Percentiles rank a stretch among this genome's conserved stretches.
Evolutionary conservation across 2,113 vertebrate species (phyloP).

Genomic region (Eulemur rufifrons): DNA sequence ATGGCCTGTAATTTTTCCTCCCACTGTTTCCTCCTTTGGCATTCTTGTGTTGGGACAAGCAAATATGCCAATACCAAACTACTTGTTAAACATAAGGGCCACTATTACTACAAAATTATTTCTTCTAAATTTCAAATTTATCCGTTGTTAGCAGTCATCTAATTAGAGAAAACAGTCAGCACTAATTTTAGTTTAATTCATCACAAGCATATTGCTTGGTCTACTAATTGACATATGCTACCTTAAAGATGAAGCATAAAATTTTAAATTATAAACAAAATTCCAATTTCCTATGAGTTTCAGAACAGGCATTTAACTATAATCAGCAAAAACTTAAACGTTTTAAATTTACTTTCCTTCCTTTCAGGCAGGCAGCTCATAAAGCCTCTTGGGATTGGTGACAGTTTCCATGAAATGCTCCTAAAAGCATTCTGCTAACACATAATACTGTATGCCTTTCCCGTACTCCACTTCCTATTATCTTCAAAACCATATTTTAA

Average conservation of each 20-base stretch:
- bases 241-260: slow-evolving; percentile 52
- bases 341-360: slow-evolving; percentile 27
- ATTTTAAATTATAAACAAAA: slow-evolving; percentile 69
- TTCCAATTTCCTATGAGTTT: slow-evolving; percentile 71
- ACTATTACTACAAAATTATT: slow-evolving; percentile 65
- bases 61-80: slow-evolving; percentile 47
- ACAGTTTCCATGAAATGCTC: not conserved
- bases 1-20: slow-evolving; percentile 20
- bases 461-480: not conserved
- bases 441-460: not conserved
- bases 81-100: slow-evolving; percentile 33
- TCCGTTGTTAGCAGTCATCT: slow-evolving; percentile 51
- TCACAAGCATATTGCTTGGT: slow-evolving; percentile 56
- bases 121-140: slow-evolving; percentile 55
- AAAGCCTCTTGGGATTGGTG: not conserved
- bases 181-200: slow-evolving; percentile 73
- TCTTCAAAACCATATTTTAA: slow-evolving; percentile 48
- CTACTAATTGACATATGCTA: slow-evolving; percentile 53
- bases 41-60: slow-evolving; percentile 62
- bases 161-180: slow-evolving; percentile 60
- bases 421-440: not conserved
- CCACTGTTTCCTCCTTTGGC: slow-evolving; percentile 61
- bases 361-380: not conserved
- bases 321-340: slow-evolving; percentile 54
- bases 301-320: slow-evolving; percentile 41